phyloP scores from a whole-genome alignment of 2,113 vertebrate species.

The Tachycineta bicolor region DNA sequence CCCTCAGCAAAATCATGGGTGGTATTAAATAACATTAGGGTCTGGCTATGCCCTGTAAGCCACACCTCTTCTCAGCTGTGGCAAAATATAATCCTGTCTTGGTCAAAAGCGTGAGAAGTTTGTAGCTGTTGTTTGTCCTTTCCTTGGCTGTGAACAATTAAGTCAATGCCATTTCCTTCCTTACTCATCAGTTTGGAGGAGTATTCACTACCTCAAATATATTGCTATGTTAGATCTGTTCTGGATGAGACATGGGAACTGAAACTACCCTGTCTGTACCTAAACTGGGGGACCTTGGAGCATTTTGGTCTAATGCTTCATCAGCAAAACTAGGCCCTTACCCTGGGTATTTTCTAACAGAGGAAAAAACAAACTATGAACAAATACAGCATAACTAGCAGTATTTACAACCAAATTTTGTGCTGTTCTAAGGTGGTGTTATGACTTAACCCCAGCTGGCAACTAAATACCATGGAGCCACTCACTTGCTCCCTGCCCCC shows the following conservation, averaged over 20 bases:
- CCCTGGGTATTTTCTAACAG: background rate
- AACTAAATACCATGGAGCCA: background rate
- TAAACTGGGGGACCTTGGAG: accelerated
- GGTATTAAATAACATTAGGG: background rate
- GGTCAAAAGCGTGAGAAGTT: accelerated
- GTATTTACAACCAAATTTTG: background rate
- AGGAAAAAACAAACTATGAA: background rate
- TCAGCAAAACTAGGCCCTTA: background rate
- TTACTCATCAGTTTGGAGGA: background rate
- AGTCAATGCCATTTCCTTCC: background rate
- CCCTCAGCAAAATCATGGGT: too few species aligned
- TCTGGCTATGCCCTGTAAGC: background rate
- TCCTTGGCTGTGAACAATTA: background rate
- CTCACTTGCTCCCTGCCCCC: accelerated
- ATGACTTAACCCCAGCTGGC: background rate
- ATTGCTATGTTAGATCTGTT: background rate
- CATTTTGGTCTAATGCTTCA: background rate
- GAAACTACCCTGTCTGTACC: accelerated
- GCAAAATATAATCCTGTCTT: too few species aligned
- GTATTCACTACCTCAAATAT: background rate
- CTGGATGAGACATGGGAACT: accelerated
- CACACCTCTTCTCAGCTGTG: accelerated
- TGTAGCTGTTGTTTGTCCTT: background rate
- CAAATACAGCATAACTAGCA: background rate
- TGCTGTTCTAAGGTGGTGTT: background rate